Conservation (phyloP, 2,797 vertebrate genomes). For the Pelochelys cantorii region DNA sequence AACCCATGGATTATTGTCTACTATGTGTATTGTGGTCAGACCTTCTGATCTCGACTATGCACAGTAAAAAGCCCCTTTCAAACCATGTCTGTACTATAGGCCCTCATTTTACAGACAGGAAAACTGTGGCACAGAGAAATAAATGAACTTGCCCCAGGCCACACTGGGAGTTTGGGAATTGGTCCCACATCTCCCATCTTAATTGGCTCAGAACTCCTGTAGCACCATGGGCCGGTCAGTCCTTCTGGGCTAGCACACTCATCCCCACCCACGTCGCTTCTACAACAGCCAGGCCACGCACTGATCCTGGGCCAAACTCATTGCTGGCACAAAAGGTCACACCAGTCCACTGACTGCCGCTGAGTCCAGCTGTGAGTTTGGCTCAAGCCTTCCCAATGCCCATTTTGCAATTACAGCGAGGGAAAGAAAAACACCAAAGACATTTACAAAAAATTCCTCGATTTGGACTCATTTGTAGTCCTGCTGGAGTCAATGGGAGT, state of each 20-base stretch:
- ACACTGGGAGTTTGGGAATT: background rate
- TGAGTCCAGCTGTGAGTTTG: background rate
- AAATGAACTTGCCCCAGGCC: background rate
- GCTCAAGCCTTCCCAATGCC: background rate
- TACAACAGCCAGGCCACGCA: background rate
- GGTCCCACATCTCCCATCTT: fast-evolving
- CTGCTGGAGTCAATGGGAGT: conserved; percentile 23
- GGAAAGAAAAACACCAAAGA: background rate
- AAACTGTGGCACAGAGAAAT: background rate
- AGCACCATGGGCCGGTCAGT: background rate
- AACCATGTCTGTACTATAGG: background rate
- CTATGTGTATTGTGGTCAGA: background rate
- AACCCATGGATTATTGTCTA: background rate
- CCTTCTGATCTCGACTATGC: background rate
- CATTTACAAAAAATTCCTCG: background rate
- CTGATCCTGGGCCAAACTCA: background rate
- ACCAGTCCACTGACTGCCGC: fast-evolving
- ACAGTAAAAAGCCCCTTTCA: background rate
- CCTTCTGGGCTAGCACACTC: background rate
- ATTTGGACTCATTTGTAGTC: background rate
- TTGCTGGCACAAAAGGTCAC: background rate
- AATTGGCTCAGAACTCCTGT: background rate
- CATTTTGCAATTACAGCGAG: background rate
- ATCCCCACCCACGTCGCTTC: background rate
- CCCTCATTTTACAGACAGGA: background rate